Evolutionary conservation across 2,797 vertebrate species (phyloP).

Genomic region (Propithecus deckenii): DNA sequence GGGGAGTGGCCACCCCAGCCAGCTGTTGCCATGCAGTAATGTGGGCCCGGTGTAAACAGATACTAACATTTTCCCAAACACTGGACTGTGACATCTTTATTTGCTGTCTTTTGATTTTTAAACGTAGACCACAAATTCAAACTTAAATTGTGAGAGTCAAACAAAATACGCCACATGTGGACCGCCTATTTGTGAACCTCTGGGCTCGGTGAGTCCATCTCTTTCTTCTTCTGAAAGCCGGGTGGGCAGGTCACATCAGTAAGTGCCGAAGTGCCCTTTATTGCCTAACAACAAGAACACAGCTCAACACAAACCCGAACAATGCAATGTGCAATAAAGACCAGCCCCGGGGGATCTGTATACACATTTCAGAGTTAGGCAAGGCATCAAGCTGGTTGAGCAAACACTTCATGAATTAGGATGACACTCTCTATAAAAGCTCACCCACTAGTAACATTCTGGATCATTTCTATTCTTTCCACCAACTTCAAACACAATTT

Average conservation of each 20-base stretch:
- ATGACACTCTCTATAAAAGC: neutral
- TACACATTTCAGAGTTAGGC: neutral
- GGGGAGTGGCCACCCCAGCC: neutral
- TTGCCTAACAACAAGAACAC: neutral
- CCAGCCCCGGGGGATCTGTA: neutral
- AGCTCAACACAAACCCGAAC: neutral
- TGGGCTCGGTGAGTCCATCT: neutral
- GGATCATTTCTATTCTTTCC: neutral
- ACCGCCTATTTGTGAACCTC: neutral
- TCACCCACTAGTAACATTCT: neutral
- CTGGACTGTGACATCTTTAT: neutral
- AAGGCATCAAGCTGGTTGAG: neutral
- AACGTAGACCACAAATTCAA: neutral
- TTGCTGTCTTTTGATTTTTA: neutral
- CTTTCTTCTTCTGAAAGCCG: neutral
- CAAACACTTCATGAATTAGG: neutral
- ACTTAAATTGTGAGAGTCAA: neutral
- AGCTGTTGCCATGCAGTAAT: neutral
- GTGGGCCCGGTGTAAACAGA: neutral
- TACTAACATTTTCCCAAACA: neutral
- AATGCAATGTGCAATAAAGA: neutral
- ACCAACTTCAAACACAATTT: neutral
- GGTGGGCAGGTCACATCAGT: fast-evolving
- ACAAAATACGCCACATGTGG: neutral
- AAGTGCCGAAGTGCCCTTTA: neutral